Percentiles rank a stretch among this genome's conserved stretches.
phyloP scores from a whole-genome alignment of 2,888 invertebrate genomes.

The Lacanobia wlatinum region DNA sequence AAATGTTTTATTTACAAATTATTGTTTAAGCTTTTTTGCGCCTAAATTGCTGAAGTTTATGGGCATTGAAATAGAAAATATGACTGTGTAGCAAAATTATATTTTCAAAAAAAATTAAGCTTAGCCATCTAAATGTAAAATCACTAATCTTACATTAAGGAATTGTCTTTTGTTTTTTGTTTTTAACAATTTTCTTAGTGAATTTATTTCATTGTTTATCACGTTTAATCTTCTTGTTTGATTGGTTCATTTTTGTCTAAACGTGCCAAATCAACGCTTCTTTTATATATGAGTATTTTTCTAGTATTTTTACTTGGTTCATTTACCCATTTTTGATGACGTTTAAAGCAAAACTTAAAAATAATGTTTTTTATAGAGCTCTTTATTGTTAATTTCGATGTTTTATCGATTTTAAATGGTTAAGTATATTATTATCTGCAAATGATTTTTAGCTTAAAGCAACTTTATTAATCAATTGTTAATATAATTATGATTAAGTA shows the following conservation, averaged over 20 bases:
- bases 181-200: slow-evolving; percentile 31
- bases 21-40: slow-evolving; percentile 53
- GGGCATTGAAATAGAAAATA: slow-evolving; percentile 44
- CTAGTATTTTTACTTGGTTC: slow-evolving; percentile 53
- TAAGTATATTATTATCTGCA: slow-evolving; percentile 47
- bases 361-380: slow-evolving; percentile 47
- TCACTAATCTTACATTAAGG: slow-evolving; percentile 44
- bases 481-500: slow-evolving; percentile 52
- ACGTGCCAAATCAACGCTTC: slow-evolving; percentile 63
- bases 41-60: slow-evolving; percentile 38
- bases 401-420: slow-evolving; percentile 56
- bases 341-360: slow-evolving; percentile 34
- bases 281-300: slow-evolving; percentile 48
- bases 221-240: slow-evolving; percentile 23
- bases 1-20: slow-evolving; percentile 10
- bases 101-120: slow-evolving; percentile 30
- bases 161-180: slow-evolving; percentile 49
- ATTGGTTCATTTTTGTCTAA: slow-evolving; percentile 39
- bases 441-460: slow-evolving; percentile 73
- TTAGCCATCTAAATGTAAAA: slow-evolving; percentile 41
- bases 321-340: slow-evolving; percentile 47
- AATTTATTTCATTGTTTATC: slow-evolving; percentile 21
- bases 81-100: slow-evolving; percentile 49
- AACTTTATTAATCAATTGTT: slow-evolving; percentile 59
- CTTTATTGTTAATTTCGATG: slow-evolving; percentile 59